Conservation (phyloP, 2,888 invertebrate genomes). For the Smittia sp. region DNA sequence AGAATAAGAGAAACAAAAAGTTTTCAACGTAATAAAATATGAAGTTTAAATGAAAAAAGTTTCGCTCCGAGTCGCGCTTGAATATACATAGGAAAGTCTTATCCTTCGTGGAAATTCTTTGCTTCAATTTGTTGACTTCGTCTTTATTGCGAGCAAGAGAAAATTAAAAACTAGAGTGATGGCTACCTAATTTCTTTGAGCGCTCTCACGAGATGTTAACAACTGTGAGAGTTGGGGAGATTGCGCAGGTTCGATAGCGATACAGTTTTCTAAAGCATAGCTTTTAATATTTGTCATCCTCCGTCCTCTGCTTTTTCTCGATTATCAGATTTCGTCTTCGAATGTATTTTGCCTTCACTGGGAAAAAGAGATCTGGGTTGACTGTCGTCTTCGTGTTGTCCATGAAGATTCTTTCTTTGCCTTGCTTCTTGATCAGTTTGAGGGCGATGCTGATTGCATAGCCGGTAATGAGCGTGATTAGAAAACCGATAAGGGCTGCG, state of each 20-base stretch:
- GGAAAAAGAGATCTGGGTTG: conserved; percentile 61
- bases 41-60: conserved; percentile 40
- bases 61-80: conserved; percentile 9
- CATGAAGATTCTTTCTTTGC: conserved; percentile 47
- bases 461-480: conserved; percentile 57
- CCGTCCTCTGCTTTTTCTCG: no score
- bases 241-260: no score
- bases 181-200: no score
- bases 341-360: conserved; percentile 54
- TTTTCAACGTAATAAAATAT: conserved; percentile 28
- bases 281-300: no score
- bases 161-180: no score
- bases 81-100: background rate
- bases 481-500: conserved; percentile 61
- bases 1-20: conserved; percentile 19
- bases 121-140: background rate
- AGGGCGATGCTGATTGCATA: conserved; percentile 55
- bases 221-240: no score
- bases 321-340: no score
- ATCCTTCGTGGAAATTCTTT: background rate
- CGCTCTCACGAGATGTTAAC: no score
- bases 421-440: conserved; percentile 49
- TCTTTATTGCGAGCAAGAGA: background rate
- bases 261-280: no score
- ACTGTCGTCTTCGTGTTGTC: conserved; percentile 49